Evolutionary conservation across 2,888 invertebrate genomes (phyloP).

Genomic region (Cactoblastis cactorum): DNA sequence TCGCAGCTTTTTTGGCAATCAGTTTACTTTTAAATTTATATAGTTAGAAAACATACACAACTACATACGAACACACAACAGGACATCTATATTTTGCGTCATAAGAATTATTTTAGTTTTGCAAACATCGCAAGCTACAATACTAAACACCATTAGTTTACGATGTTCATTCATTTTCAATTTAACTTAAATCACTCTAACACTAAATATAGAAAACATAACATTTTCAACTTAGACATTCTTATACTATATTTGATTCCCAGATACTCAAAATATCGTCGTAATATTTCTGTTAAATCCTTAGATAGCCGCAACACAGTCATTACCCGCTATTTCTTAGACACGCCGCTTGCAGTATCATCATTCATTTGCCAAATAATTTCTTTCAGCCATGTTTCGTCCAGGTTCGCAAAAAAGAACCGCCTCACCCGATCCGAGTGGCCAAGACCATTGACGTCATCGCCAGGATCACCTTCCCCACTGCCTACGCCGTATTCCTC

Average conservation of each 20-base stretch:
- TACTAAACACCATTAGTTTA: too few species aligned
- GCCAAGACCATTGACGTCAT: conserved; percentile 97
- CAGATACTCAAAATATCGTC: too few species aligned
- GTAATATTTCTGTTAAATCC: too few species aligned
- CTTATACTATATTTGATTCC: too few species aligned
- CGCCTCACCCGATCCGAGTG: conserved; percentile 94
- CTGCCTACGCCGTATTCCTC: conserved; percentile 94
- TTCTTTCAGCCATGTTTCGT: conserved; percentile 87
- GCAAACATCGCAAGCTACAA: background rate
- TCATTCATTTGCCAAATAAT: conserved; percentile 68
- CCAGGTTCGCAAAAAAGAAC: conserved; percentile 94
- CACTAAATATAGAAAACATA: too few species aligned
- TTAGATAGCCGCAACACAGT: background rate
- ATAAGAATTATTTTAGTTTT: conserved; percentile 15
- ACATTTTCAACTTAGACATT: too few species aligned
- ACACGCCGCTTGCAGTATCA: conserved; percentile 42
- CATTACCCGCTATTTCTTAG: background rate
- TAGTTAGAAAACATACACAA: too few species aligned
- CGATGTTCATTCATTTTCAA: too few species aligned
- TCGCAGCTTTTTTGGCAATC: too few species aligned
- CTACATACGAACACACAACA: background rate
- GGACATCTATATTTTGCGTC: background rate
- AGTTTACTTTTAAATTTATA: too few species aligned
- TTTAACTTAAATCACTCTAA: too few species aligned
- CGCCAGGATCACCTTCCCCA: conserved; percentile 95